These are phyloP conservation scores for Coenonympha arcania DNA, from an alignment of 2,888 invertebrate genomes.

Conservation along the genomic window DNA sequence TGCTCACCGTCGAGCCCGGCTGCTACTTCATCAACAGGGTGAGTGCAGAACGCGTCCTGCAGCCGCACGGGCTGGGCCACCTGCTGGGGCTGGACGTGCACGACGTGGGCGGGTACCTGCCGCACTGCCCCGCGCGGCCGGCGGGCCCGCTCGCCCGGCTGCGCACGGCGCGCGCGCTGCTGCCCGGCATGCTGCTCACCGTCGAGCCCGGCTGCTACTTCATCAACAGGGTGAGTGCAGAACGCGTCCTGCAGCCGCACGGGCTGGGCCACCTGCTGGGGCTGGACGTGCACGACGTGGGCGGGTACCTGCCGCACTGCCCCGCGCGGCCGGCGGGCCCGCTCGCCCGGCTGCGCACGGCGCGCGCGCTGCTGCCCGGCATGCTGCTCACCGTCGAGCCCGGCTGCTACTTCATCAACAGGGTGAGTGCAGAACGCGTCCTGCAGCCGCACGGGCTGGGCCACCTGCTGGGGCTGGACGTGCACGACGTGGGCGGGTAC, in stretches of 20 bases:
- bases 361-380: slow-evolving; percentile 79
- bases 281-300: slow-evolving; percentile 97
- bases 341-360: slow-evolving; percentile 84
- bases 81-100: slow-evolving; percentile 96
- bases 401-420: slow-evolving; percentile 95
- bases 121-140: slow-evolving; percentile 80
- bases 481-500: too few relatives aligned
- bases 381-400: slow-evolving; percentile 98
- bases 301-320: slow-evolving; percentile 86
- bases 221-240: slow-evolving; percentile 78
- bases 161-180: slow-evolving; percentile 84
- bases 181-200: slow-evolving; percentile 91
- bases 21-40: slow-evolving; percentile 94
- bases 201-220: slow-evolving; percentile 99
- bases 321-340: slow-evolving; percentile 80
- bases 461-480: too few relatives aligned
- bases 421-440: too few relatives aligned
- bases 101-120: slow-evolving; percentile 96
- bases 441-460: too few relatives aligned
- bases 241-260: slow-evolving; percentile 95
- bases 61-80: slow-evolving; percentile 98
- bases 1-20: slow-evolving; percentile 96
- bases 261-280: slow-evolving; percentile 97
- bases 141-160: slow-evolving; percentile 78
- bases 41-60: slow-evolving; percentile 80